Evolutionary conservation across 2,888 invertebrate species (phyloP).

Genomic region (Sinohyriopsis cumingii): DNA sequence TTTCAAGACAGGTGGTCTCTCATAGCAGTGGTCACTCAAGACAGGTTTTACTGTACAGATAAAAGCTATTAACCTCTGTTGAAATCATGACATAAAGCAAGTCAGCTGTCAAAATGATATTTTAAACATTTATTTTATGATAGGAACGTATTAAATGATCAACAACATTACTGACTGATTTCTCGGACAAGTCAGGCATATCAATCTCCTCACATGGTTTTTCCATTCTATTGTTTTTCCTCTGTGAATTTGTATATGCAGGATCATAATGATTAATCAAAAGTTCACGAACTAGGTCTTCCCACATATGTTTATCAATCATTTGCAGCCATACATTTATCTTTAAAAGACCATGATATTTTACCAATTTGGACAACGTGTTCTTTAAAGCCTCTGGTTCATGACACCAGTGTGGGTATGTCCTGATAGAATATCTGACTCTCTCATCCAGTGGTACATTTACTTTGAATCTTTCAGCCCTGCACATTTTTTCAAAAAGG

Average conservation of each 20-base stretch:
- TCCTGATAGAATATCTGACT: constrained; percentile 43
- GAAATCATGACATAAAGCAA: too few relatives aligned
- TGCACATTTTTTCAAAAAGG: constrained; percentile 36
- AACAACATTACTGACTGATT: constrained; percentile 10
- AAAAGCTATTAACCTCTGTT: too few relatives aligned
- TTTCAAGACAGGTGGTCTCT: too few relatives aligned
- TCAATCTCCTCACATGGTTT: constrained; percentile 12
- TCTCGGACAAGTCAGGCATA: constrained; percentile 22
- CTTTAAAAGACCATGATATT: constrained; percentile 28
- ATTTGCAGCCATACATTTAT: constrained; percentile 40
- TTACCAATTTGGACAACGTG: constrained; percentile 30
- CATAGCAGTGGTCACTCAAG: too few relatives aligned
- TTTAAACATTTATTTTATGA: too few relatives aligned
- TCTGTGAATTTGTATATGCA: constrained; percentile 45
- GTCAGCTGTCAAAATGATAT: too few relatives aligned
- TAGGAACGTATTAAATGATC: too few relatives aligned
- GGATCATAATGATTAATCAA: constrained; percentile 52
- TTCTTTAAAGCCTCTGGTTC: constrained; percentile 32
- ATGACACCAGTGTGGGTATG: constrained; percentile 47
- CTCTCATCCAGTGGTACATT: constrained; percentile 45
- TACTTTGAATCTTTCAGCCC: constrained; percentile 36
- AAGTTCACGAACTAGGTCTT: constrained; percentile 46
- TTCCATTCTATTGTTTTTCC: constrained; percentile 35
- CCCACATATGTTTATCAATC: constrained; percentile 38
- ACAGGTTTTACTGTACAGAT: too few relatives aligned